Conservation (phyloP, 2,113 vertebrate genomes). For the Campylomormyrus tamandua region DNA sequence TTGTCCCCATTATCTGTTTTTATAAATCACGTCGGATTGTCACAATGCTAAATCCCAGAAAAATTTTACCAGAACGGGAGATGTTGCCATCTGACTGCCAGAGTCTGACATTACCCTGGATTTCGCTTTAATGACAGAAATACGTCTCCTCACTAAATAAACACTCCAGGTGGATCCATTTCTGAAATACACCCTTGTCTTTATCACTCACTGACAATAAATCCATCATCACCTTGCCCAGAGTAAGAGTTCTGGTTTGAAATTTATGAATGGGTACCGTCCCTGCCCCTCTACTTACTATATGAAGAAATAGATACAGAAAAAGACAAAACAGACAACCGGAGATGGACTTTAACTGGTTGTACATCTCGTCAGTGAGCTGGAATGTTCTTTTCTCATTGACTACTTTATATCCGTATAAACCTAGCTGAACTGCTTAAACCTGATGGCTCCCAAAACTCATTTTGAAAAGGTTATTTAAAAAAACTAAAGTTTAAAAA, state of each 20-base stretch:
- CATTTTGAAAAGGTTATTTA: background rate
- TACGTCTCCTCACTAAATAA: slow-evolving; percentile 45
- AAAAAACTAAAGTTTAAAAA: background rate
- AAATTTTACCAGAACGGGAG: background rate
- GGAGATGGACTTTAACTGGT: background rate
- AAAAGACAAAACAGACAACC: background rate
- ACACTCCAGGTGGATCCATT: slow-evolving; percentile 45
- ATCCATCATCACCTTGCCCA: slow-evolving; percentile 54
- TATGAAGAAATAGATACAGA: slow-evolving; percentile 3
- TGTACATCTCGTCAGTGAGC: background rate
- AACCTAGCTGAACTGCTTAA: background rate
- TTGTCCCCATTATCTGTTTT: background rate
- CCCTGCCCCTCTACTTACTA: slow-evolving; percentile 33
- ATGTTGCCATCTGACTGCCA: slow-evolving; percentile 8
- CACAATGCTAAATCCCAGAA: background rate
- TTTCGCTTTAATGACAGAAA: slow-evolving; percentile 43
- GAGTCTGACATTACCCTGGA: slow-evolving; percentile 21
- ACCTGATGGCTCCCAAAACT: background rate
- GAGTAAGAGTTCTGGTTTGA: slow-evolving; percentile 41
- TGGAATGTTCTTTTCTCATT: background rate
- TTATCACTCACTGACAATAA: slow-evolving; percentile 55
- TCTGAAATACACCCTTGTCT: slow-evolving; percentile 59
- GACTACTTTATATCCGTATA: background rate
- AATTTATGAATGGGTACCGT: slow-evolving; percentile 54
- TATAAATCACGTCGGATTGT: background rate